Evolutionary conservation across 1,140 invertebrate species (phyloP).

Genomic region (Leptoteleia sp.): DNA sequence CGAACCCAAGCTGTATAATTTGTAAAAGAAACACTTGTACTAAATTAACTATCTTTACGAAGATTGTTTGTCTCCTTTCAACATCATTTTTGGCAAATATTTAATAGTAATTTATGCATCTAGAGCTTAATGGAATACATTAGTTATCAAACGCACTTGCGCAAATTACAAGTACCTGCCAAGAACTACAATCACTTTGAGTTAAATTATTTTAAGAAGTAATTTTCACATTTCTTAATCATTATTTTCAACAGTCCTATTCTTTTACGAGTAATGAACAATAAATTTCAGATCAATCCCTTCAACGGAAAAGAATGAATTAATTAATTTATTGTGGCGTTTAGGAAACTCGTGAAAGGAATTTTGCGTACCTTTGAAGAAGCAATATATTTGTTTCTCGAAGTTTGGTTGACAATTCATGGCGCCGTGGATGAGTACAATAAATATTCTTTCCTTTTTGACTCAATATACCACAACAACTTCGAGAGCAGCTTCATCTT

Average conservation of each 20-base stretch:
- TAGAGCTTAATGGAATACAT: too few species aligned
- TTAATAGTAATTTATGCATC: too few species aligned
- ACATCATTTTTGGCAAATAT: too few species aligned
- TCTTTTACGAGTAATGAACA: constrained; percentile 29
- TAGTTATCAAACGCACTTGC: too few species aligned
- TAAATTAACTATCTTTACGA: too few species aligned
- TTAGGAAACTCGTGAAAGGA: constrained; percentile 20
- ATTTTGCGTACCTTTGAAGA: constrained; percentile 45
- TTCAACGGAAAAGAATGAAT: constrained; percentile 36
- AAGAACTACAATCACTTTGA: too few species aligned
- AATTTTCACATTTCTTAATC: constrained; percentile 50
- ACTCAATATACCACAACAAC: constrained; percentile 53
- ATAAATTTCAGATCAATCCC: constrained; percentile 34
- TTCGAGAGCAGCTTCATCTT: constrained; percentile 43
- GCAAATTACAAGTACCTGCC: too few species aligned
- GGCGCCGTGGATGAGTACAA: constrained; percentile 41
- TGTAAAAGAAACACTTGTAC: too few species aligned
- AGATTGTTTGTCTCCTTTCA: too few species aligned
- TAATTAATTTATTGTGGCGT: constrained; percentile 46
- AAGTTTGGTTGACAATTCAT: constrained; percentile 59
- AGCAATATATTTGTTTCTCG: constrained; percentile 48
- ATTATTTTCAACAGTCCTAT: constrained; percentile 59
- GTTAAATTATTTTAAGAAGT: constrained; percentile 18
- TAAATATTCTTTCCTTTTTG: constrained; percentile 53
- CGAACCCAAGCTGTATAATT: too few species aligned